Conservation (phyloP, 1,140 invertebrate genomes). For the Zaprionus kolodkinae region DNA sequence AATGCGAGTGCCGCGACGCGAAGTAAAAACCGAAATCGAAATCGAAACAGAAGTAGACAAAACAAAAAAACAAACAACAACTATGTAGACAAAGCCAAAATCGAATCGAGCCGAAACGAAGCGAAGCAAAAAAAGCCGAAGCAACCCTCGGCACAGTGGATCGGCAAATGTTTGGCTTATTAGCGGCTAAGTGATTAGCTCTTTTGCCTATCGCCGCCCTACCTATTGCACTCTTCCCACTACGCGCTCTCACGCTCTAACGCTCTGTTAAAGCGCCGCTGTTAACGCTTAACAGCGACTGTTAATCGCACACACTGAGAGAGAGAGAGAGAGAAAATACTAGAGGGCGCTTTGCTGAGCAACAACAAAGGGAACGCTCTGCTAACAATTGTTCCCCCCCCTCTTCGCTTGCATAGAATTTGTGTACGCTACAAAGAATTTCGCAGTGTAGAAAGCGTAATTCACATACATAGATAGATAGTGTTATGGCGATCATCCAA, state of each 20-base stretch:
- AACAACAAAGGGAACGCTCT: slow-evolving; percentile 36
- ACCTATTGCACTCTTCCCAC: neutral
- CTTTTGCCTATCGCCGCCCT: neutral
- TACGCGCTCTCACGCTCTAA: neutral
- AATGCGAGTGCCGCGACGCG: slow-evolving; percentile 3
- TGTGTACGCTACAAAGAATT: slow-evolving; percentile 7
- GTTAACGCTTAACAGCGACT: slow-evolving; percentile 29
- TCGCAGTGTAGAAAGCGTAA: slow-evolving; percentile 52
- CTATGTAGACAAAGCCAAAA: slow-evolving; percentile 25
- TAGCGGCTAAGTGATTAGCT: slow-evolving; percentile 45
- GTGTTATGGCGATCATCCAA: slow-evolving; percentile 5
- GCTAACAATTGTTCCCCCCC: neutral
- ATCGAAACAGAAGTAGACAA: slow-evolving; percentile 33
- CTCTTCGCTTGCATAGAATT: slow-evolving; percentile 15
- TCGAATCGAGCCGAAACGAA: slow-evolving; percentile 34
- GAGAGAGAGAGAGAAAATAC: too few species aligned
- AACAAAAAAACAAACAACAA: slow-evolving; percentile 10
- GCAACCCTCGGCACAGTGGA: slow-evolving; percentile 30
- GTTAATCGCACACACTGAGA: too few species aligned
- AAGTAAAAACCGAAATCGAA: slow-evolving; percentile 25
- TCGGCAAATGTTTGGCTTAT: slow-evolving; percentile 49
- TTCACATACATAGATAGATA: slow-evolving; percentile 65
- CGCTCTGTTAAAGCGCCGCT: neutral
- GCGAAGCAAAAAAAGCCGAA: slow-evolving; percentile 33
- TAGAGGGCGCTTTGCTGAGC: neutral